These are phyloP conservation scores for Trissolcus japonicus DNA, from an alignment of 2,888 invertebrate genomes.

Conservation along the genomic window DNA sequence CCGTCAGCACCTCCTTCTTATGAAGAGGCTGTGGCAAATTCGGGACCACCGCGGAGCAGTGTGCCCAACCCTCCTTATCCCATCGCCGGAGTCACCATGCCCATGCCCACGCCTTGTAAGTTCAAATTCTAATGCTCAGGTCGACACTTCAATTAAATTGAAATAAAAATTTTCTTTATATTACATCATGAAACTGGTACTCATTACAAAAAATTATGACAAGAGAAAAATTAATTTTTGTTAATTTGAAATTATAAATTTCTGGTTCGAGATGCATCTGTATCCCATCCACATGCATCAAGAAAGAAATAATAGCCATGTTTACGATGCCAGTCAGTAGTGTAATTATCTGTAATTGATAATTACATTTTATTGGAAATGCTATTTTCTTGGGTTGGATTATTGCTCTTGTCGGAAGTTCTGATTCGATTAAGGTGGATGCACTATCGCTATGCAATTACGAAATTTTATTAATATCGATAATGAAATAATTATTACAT, in stretches of 20 bases:
- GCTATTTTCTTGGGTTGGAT: not conserved
- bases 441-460: not conserved
- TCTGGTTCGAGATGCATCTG: no score
- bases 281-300: not conserved
- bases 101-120: constrained; percentile 65
- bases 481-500: no score
- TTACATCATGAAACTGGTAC: no score
- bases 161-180: no score
- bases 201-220: no score
- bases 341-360: no score
- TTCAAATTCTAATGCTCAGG: not conserved
- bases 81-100: constrained; percentile 47
- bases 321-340: no score
- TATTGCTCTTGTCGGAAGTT: constrained; percentile 7
- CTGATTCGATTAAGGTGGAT: not conserved
- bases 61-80: constrained; percentile 62
- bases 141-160: no score
- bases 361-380: not conserved
- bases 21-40: constrained; percentile 68
- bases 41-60: constrained; percentile 41
- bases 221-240: no score
- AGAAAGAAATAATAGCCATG: not conserved
- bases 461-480: no score
- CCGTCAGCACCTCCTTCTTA: constrained; percentile 71
- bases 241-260: no score